phyloP scores from a whole-genome alignment of 2,113 vertebrate species.

The Syngnathus typhle region DNA sequence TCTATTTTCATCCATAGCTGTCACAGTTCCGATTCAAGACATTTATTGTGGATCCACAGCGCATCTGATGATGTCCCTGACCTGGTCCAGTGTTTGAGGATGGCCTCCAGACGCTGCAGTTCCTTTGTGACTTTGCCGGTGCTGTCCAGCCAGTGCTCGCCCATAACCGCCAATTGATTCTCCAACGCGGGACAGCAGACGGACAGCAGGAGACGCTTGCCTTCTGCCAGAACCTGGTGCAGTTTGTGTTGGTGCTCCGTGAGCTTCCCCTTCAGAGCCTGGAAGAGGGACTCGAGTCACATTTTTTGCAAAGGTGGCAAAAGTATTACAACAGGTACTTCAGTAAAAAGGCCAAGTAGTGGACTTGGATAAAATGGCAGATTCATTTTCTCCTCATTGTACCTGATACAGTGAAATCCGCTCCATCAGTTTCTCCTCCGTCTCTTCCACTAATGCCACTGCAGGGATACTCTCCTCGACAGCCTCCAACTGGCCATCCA shows the following conservation, averaged over 20 bases:
- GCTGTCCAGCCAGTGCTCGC: constrained; percentile 84
- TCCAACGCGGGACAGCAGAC: constrained; percentile 85
- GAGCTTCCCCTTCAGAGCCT: constrained; percentile 79
- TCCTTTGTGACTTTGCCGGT: constrained; percentile 85
- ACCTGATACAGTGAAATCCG: constrained; percentile 88
- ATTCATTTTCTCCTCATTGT: not conserved
- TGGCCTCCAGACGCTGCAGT: constrained; percentile 84
- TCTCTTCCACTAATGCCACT: constrained; percentile 86
- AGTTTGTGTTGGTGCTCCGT: constrained; percentile 84
- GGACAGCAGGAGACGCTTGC: constrained; percentile 83
- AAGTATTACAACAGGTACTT: not conserved
- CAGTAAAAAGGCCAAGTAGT: not conserved
- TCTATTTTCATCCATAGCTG: too few species aligned
- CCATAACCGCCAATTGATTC: constrained; percentile 80
- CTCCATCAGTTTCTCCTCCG: constrained; percentile 81
- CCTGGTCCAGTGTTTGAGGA: constrained; percentile 94
- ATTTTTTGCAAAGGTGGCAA: not conserved
- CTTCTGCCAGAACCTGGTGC: constrained; percentile 85
- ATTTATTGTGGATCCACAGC: not conserved
- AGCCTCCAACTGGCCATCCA: constrained; percentile 78
- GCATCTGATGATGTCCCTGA: constrained; percentile 45
- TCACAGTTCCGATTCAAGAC: too few species aligned
- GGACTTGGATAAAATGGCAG: not conserved
- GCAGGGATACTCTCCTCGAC: constrained; percentile 79
- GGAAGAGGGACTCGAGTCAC: not conserved